Evolutionary conservation across 1,140 invertebrate species (phyloP), one percentile per base, ranked within the genome.

Genomic region (Nasonia vitripennis): DNA sequence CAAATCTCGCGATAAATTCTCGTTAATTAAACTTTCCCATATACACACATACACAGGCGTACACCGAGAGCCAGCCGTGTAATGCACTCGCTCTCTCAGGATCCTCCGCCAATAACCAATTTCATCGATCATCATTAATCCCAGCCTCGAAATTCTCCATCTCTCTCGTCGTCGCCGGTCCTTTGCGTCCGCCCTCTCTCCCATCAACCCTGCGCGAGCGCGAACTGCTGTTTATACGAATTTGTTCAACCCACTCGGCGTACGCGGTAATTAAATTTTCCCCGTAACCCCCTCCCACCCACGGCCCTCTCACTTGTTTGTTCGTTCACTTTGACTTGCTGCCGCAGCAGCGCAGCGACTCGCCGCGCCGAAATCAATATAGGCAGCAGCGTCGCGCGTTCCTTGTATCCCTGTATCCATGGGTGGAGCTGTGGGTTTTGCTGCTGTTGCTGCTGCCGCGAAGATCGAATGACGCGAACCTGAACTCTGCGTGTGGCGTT

Each of bases 251-350:
- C 20, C 73, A 27, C 75, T 31, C 41, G 12, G n/a, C 45, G 41
- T 55, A 27, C 75, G 45, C 41, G n/a, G 48, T 78, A 78, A 78
- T 78, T 78, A 62, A 51, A 78, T 78, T 78, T 51, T 27, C n/a
- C n/a, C 75, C 23, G 74, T 20, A 71, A 34, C 37, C 17, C 17
- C 74, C 20, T 12, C n/a, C 48, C 27, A 5, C 14, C 41, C 27
- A 27, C 17, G 70, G 27, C 75, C n/a, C 17, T 45, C 74, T 45
- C 74, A n/a, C 74, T 41, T 79, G 78, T 79, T 80, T 80, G 62
- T 37, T 70, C 67, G 74, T 81, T 81, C 80, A 55, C 80, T 81
- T 81, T 81, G 79, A 81, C 79, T 81, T 1, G 51, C 73, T 37
- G 27, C 73, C 73, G 31, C 7, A 45, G 73, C 9, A 37, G 73